Conservation (phyloP, 2,797 vertebrate species). For the Steatocranus sp. region DNA sequence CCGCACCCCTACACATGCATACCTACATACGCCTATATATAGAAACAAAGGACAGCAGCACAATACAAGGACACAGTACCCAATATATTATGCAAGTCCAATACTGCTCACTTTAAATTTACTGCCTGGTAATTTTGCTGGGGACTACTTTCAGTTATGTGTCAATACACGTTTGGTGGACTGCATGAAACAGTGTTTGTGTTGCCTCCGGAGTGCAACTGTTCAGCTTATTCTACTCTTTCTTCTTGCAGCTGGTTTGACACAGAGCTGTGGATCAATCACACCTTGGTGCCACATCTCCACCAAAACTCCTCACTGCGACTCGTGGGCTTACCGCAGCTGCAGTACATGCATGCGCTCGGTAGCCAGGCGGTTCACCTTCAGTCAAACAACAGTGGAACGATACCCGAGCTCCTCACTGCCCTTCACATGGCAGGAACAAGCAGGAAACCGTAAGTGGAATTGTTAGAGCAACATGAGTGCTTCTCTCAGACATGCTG, state of each 20-base stretch:
- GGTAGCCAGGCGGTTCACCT: not conserved
- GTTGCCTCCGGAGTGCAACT: not conserved
- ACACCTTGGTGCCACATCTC: constrained; percentile 65
- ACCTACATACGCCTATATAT: fast-evolving
- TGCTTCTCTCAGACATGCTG: not conserved
- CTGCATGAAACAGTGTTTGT: not conserved
- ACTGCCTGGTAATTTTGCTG: not conserved
- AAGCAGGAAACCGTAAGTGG: constrained; percentile 55
- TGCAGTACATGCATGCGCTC: constrained; percentile 31
- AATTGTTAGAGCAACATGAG: not conserved
- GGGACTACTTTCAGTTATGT: not conserved
- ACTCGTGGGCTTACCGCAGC: constrained; percentile 61
- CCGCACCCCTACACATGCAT: not conserved
- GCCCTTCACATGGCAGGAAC: constrained; percentile 37
- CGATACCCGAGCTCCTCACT: constrained; percentile 41
- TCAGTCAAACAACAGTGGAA: constrained; percentile 58
- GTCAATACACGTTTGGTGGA: fast-evolving
- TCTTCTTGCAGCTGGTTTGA: constrained; percentile 60
- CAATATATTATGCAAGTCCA: not conserved
- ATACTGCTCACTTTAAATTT: not conserved
- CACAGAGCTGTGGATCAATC: constrained; percentile 67
- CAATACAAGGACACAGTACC: not conserved
- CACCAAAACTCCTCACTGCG: constrained; percentile 58
- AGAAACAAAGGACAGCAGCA: not conserved
- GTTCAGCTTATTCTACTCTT: not conserved